Evolutionary conservation across 2,113 vertebrate genomes (phyloP), one percentile per base, ranked within the genome.

Genomic region (Noctilio leporinus): DNA sequence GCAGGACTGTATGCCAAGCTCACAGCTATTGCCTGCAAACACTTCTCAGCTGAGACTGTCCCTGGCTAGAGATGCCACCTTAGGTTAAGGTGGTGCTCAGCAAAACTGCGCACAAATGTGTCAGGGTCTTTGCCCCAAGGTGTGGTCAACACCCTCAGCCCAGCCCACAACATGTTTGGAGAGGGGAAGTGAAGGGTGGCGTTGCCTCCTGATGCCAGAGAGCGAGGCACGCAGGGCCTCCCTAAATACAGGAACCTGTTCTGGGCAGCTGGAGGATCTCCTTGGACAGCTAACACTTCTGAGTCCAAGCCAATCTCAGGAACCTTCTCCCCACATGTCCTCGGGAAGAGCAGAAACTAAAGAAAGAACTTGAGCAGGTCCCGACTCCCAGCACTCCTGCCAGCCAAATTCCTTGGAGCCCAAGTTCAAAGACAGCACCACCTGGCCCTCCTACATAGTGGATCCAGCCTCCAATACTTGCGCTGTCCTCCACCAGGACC

Each of bases 1-100:
- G 95, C 99, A 99, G 72, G 99, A 99, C 4, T 99, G 98, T 75
- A 99, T 17, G 4, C 99, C 99, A 86, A 99, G 97, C 59, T 97
- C 93, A 7, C 98, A 99, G 95, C 99, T 98, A 97, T 99, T 99
- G 2, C 99, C 99, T 0, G 99, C 99, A 77, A 99, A 99, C 89
- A 99, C 99, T 0, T 99, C 99, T 0, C 99, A 98, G 96, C 99
- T 99, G 93, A 99, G 95, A 70, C 99, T 98, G 98, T 99, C 99
- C 47, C 99, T 98, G 0, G 98, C 99, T 0, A 99, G 97, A 95
- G 99, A 98, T 0, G 99, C 99, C 97, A 99, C 93, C 99, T 99
- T 99, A 4, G 92, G 93, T 78, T 99, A 5, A 99, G 98, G 78
- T 99, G 98, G 69, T 99, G 98, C 2, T 89, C 95, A 20, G 98